Conservation (phyloP, 1,140 invertebrate species). For the Pygmarrhopalites habei region DNA sequence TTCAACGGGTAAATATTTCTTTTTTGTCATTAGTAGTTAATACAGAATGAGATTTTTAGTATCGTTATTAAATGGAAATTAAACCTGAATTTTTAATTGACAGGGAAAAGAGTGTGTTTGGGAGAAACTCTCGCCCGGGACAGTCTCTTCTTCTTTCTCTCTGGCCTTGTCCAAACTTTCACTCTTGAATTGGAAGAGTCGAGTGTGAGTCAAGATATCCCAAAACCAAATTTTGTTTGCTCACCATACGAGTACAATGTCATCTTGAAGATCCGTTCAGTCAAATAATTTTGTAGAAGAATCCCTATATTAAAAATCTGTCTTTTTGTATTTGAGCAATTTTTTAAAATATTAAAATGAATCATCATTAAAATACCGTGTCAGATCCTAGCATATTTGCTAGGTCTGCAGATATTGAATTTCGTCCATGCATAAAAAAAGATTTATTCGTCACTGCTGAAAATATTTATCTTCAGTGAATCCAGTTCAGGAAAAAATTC, state of each 20-base stretch:
- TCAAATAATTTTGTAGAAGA: no score
- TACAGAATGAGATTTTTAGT: neutral
- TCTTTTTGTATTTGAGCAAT: no score
- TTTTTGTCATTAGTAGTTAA: neutral
- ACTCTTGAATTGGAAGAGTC: neutral
- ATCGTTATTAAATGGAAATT: neutral
- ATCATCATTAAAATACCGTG: no score
- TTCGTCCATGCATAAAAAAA: no score
- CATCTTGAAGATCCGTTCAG: constrained; percentile 1
- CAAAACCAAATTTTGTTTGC: constrained; percentile 4
- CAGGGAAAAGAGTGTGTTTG: constrained; percentile 61
- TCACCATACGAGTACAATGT: constrained; percentile 19
- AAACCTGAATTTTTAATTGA: neutral
- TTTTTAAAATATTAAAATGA: no score
- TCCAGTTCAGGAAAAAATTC: no score
- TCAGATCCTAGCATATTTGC: no score
- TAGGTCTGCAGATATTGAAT: no score
- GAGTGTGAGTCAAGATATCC: neutral
- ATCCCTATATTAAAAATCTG: no score
- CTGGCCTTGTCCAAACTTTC: constrained; percentile 54
- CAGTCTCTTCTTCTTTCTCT: constrained; percentile 64
- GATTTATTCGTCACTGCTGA: no score
- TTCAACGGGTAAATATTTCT: constrained; percentile 52
- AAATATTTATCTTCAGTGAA: no score
- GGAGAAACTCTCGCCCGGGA: constrained; percentile 64